Evolutionary conservation across 2,113 vertebrate genomes (phyloP), one percentile per base, ranked within the genome.

Genomic region (Fregata magnificens): DNA sequence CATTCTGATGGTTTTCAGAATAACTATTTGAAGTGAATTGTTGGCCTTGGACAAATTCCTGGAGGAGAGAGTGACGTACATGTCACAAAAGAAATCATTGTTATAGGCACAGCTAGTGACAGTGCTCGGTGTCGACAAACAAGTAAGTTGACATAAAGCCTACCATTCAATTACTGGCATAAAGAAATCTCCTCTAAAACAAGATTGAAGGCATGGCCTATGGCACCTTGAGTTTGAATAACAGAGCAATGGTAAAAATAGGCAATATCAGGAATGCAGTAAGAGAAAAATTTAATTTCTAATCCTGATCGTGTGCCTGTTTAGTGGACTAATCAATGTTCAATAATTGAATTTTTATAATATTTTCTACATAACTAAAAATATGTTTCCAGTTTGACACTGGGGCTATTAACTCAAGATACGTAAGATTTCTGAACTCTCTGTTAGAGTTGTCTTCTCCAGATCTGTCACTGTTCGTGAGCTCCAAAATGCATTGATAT

Each of bases 31-130:
- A 96, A 95, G 87, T 91, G 84, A 95, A 93, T 93, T 95, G 93
- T 90, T 96, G 87, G 94, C 89, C 93, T 95, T 95, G 87, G 58
- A 91, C 58, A 94, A 66, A 97, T 95, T 96, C 89, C 82, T 95
- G 50, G 67, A 86, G 89, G 91, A 89, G 92, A 91, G 69, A 65
- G 74, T 88, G 89, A 93, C 28, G 10, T 91, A 65, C 59, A 34
- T 94, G 91, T 95, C 91, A 95, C 82, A 93, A 66, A 94, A 96
- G 89, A 96, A 96, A 90, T 96, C 84, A 90, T 88, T 94, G 89
- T 91, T 95, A 85, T 55, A 77, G 91, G 84, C 82, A 55, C 66
- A 82, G 78, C 67, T 85, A 82, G 77, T 86, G 73, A 82, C 84
- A 93, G 73, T 88, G 82, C 87, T 93, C 6, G 4, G 87, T 76